Evolutionary conservation across 2,797 vertebrate species (phyloP).

Genomic region (Podarcis siculus): DNA sequence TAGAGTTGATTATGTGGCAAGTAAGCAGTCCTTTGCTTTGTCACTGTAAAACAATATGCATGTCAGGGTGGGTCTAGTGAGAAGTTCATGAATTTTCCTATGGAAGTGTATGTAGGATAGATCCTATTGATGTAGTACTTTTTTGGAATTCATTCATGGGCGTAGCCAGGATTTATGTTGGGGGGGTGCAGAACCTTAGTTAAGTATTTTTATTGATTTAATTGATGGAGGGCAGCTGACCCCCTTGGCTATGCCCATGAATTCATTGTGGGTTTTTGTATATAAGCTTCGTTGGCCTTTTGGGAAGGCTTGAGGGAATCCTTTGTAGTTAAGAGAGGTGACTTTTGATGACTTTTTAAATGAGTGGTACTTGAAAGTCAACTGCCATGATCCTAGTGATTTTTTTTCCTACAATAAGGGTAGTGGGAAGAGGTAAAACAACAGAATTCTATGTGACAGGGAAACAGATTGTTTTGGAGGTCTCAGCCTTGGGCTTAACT

Average conservation of each 20-base stretch:
- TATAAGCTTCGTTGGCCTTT: conserved; percentile 38
- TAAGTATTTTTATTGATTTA: too few relatives aligned
- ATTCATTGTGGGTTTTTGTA: conserved; percentile 42
- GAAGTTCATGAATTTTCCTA: background rate
- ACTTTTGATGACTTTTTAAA: background rate
- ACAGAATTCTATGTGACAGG: background rate
- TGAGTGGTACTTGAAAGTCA: conserved; percentile 38
- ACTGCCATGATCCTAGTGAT: conserved; percentile 24
- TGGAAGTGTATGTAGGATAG: background rate
- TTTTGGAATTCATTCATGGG: too few relatives aligned
- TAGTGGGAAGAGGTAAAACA: background rate
- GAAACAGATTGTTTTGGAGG: conserved; percentile 16
- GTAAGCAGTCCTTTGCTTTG: background rate
- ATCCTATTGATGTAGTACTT: conserved; percentile 45
- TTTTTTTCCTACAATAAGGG: conserved; percentile 1
- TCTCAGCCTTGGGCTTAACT: conserved; percentile 10
- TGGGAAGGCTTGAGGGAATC: background rate
- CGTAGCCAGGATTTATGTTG: too few relatives aligned
- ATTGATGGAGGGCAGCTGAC: too few relatives aligned
- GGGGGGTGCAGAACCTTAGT: too few relatives aligned
- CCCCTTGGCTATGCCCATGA: background rate
- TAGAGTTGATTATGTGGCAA: background rate
- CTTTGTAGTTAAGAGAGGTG: background rate
- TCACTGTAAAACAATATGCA: background rate
- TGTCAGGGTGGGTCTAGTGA: background rate